Base-by-base conservation (phyloP, 37 sponge, comb jelly and placozoan genomes). In the Chondrilla cf. caribensis region DNA sequence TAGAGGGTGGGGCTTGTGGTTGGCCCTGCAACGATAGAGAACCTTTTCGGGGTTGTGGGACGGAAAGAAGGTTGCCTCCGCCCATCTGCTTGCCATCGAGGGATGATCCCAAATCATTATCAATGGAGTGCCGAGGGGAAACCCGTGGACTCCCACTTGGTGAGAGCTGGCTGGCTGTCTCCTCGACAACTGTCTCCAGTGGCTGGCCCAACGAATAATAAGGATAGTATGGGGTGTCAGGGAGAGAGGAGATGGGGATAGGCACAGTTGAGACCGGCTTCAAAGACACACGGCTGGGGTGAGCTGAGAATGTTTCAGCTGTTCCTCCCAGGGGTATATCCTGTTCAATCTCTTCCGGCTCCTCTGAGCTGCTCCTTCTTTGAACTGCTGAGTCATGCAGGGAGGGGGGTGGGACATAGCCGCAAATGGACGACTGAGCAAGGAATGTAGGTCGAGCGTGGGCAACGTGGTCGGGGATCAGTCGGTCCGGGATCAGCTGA, bases 81-180 rank as follows among this genome's bases (percentile, higher is more conserved):
- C 26, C 32, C 0, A 25, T 22, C 25, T 51, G 79, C 68, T 67
- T 67, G 68, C 68, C 35, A 3, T 67, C 68, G 3, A 4, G 15
- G 0, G 43, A 2, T 15, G 8, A 15, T 19, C 18, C 29, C 29
- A 28, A n/a, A 28, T 15, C 25, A 33, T 31, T 67, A 4, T 58
- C 77, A 54, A 92, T 68, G 38, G 93, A 92, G 8, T 84, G 80
- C 0, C 84, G 80, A 18, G 93, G 93, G n/a, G 93, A 92, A 33
- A 83, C 22, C 18, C 89, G 57, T 1, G 93, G 93, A 15, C 84
- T 82, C 5, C 19, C 39, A n/a, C 31, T 43, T 0, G 93, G 87
- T n/a, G 93, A 92, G 28, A 92, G 68, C 40, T 92, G 88, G 38
- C 89, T 92, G 28, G 86, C 93, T n/a, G 93, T 92, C 58, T 92